These are phyloP conservation scores for Hylaea fasciaria DNA, from an alignment of 2,888 invertebrate genomes.

Conservation along the genomic window DNA sequence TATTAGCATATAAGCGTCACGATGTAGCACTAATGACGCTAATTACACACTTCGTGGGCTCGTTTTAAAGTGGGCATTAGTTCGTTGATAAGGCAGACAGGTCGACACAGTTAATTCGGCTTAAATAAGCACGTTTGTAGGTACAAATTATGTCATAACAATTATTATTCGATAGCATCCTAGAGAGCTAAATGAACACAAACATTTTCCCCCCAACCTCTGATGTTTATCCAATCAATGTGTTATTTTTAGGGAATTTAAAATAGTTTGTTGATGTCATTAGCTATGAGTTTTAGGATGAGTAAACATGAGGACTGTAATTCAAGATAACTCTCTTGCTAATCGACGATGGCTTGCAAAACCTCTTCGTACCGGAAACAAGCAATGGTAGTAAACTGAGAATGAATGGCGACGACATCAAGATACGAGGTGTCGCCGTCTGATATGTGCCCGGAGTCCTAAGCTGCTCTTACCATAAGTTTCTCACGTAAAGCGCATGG, in stretches of 20 bases:
- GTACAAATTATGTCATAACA: no score
- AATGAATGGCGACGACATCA: slow-evolving; percentile 2
- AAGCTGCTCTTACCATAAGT: slow-evolving; percentile 28
- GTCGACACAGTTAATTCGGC: slow-evolving; percentile 1
- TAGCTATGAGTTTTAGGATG: no score
- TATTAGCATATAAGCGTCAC: slow-evolving; percentile 27
- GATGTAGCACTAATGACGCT: slow-evolving; percentile 18
- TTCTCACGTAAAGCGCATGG: slow-evolving; percentile 29
- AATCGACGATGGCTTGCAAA: neutral
- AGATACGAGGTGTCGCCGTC: slow-evolving; percentile 6
- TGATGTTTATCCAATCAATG: no score
- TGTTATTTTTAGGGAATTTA: no score
- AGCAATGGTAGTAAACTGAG: neutral
- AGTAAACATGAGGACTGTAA: no score
- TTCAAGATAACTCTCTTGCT: no score
- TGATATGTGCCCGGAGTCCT: slow-evolving; percentile 10
- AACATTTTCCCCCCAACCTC: no score
- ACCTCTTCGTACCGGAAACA: neutral
- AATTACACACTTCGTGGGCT: slow-evolving; percentile 20
- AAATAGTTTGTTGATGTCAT: no score
- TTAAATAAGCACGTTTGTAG: no score
- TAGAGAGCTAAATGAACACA: no score
- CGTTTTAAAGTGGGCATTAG: slow-evolving; percentile 7
- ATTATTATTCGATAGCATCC: no score
- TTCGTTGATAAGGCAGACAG: slow-evolving; percentile 10